phyloP scores from a whole-genome alignment of 2,888 invertebrate genomes.

The Bombyx huttoni region DNA sequence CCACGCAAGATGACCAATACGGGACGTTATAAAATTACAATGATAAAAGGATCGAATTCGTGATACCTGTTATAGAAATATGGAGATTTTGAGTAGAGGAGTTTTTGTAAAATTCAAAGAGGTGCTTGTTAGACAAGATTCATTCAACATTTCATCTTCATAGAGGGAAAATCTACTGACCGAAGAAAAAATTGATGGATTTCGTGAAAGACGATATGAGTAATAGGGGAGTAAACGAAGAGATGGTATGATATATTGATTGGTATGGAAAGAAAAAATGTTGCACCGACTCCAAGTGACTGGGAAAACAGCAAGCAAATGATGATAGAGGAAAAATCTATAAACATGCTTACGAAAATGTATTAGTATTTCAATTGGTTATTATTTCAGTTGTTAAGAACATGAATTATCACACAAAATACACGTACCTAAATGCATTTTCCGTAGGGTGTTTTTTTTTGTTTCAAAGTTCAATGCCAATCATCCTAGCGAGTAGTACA shows the following conservation, averaged over 20 bases:
- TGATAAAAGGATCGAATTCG: constrained; percentile 10
- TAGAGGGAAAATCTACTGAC: too few relatives aligned
- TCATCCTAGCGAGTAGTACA: constrained; percentile 22
- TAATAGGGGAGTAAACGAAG: too few relatives aligned
- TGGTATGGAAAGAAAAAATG: too few relatives aligned
- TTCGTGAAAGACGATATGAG: too few relatives aligned
- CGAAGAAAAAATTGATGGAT: too few relatives aligned
- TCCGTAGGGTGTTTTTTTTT: neutral
- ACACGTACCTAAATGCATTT: neutral
- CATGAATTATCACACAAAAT: neutral
- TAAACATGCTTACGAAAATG: too few relatives aligned
- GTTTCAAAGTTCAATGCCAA: constrained; percentile 43
- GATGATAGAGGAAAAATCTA: too few relatives aligned
- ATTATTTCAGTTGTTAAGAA: too few relatives aligned
- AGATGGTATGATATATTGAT: too few relatives aligned
- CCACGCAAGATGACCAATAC: constrained; percentile 12
- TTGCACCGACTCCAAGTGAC: too few relatives aligned
- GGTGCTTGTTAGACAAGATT: neutral
- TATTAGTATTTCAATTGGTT: too few relatives aligned
- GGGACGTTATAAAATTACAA: constrained; percentile 14
- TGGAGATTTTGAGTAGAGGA: neutral
- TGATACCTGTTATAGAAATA: neutral
- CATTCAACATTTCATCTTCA: neutral
- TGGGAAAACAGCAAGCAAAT: too few relatives aligned
- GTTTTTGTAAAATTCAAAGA: neutral